phyloP scores from a whole-genome alignment of 2,113 vertebrate species.

The Otolemur garnettii region DNA sequence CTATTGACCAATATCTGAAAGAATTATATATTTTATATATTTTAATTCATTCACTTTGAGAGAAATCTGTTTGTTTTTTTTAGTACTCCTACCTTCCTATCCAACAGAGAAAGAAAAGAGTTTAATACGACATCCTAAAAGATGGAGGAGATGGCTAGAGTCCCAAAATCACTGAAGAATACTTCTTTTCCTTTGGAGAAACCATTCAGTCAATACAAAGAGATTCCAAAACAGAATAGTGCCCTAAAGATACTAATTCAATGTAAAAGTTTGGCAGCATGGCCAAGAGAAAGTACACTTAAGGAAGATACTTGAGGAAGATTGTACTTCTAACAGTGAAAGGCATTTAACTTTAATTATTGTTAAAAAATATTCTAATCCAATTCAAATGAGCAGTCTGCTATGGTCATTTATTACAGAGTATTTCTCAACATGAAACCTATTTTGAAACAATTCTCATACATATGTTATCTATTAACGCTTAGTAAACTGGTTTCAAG shows the following conservation, averaged over 20 bases:
- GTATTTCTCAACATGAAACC: slow-evolving; percentile 27
- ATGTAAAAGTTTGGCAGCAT: not conserved
- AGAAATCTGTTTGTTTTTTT: not conserved
- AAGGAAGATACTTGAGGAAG: not conserved
- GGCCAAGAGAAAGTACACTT: not conserved
- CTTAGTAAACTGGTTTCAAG: slow-evolving; percentile 22
- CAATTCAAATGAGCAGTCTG: slow-evolving; percentile 4
- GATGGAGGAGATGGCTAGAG: slow-evolving; percentile 5
- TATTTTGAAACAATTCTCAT: slow-evolving; percentile 30
- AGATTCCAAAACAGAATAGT: not conserved
- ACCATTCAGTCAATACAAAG: not conserved
- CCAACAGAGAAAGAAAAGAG: not conserved
- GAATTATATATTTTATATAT: slow-evolving; percentile 35
- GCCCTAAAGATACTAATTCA: not conserved
- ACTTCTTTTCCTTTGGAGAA: slow-evolving; percentile 20
- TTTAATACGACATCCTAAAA: slow-evolving; percentile 15
- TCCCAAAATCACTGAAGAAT: not conserved
- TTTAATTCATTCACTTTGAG: slow-evolving; percentile 18
- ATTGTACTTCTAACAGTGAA: not conserved
- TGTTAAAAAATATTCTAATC: slow-evolving; percentile 12
- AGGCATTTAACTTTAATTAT: not conserved
- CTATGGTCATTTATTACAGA: not conserved
- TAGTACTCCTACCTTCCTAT: not conserved
- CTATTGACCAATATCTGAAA: not conserved
- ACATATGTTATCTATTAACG: slow-evolving; percentile 21